These are phyloP conservation scores for Nemotelus nigrinus DNA, from an alignment of 2,888 invertebrate species.

Conservation along the genomic window DNA sequence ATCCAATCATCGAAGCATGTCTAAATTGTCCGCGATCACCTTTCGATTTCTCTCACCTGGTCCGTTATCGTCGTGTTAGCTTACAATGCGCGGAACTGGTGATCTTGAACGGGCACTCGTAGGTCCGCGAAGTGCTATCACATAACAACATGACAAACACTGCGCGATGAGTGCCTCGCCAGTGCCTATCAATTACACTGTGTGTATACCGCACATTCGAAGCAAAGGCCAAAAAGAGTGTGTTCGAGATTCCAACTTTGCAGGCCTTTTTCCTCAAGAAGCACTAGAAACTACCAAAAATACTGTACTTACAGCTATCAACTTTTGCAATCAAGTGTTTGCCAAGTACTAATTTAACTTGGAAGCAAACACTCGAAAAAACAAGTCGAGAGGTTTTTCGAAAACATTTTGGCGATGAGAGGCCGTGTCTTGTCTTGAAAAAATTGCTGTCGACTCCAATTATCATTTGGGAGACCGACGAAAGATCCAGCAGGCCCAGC, in stretches of 20 bases:
- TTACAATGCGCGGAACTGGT: not conserved
- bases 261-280: not conserved
- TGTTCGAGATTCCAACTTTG: not conserved
- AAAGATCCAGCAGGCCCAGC: not conserved
- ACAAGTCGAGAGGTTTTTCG: conserved; percentile 10
- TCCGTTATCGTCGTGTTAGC: not conserved
- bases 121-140: not conserved
- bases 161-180: not conserved
- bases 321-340: conserved; percentile 28
- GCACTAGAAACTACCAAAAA: not conserved
- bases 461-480: not conserved
- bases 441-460: not conserved
- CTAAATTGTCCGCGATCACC: too few species aligned
- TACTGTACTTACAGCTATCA: not conserved
- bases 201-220: not conserved
- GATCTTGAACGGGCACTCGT: not conserved
- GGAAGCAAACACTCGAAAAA: conserved; percentile 8
- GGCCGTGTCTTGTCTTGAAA: not conserved
- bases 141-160: not conserved
- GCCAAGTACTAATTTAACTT: conserved; percentile 21
- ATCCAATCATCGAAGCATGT: too few species aligned
- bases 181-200: not conserved
- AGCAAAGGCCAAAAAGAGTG: not conserved
- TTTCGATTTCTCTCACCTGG: too few species aligned
- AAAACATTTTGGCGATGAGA: not conserved